Conservation (phyloP, 2,797 vertebrate species). For the Oceanodroma leucorhoa region DNA sequence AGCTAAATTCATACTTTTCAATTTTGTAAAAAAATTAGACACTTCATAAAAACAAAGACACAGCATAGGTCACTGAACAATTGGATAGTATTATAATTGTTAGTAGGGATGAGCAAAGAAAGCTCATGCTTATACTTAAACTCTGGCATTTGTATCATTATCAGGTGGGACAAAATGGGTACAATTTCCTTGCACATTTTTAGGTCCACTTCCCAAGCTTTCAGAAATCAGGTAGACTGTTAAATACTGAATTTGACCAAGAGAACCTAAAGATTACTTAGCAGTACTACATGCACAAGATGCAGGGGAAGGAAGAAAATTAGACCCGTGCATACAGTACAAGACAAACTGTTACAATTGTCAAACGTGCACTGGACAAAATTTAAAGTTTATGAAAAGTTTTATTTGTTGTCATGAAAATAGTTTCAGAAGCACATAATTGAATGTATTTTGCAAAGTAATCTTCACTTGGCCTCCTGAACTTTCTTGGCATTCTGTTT, state of each 20-base stretch:
- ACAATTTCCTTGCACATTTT: conserved; percentile 45
- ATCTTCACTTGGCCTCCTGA: conserved; percentile 91
- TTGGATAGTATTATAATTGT: conserved; percentile 3
- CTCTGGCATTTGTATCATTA: conserved; percentile 22
- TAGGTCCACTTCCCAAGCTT: conserved; percentile 43
- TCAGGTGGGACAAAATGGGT: background rate
- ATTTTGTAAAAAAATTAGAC: conserved; percentile 67
- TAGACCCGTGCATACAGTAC: conserved; percentile 72
- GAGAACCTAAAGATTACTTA: conserved; percentile 63
- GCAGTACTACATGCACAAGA: conserved; percentile 75
- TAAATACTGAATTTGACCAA: conserved; percentile 60
- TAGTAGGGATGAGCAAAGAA: conserved; percentile 65
- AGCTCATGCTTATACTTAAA: conserved; percentile 48
- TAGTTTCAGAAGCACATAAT: conserved; percentile 61
- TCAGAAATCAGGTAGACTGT: conserved; percentile 22
- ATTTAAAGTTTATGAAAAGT: conserved; percentile 61
- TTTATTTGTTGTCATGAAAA: conserved; percentile 68
- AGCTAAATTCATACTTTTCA: conserved; percentile 47
- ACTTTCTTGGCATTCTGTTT: conserved; percentile 96
- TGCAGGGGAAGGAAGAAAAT: conserved; percentile 49
- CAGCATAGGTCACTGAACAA: conserved; percentile 21
- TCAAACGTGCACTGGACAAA: conserved; percentile 70
- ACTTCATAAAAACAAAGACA: conserved; percentile 59
- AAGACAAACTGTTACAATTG: conserved; percentile 67
- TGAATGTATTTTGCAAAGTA: conserved; percentile 8